phyloP scores from a whole-genome alignment of 2,797 vertebrate species.

The Lycodopsis pacificus region DNA sequence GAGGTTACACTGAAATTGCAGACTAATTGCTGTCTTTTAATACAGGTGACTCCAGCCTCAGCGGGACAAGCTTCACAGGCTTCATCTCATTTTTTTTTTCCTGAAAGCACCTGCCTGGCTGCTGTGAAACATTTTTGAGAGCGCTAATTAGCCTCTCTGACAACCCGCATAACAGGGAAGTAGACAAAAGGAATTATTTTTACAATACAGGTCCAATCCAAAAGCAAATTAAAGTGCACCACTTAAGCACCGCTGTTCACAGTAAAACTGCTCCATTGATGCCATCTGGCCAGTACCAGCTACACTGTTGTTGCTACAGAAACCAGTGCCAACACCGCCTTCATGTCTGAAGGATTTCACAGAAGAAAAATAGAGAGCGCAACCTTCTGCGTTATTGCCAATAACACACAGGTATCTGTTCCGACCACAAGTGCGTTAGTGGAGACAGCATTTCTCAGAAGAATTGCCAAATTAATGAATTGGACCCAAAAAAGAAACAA shows the following conservation, averaged over 20 bases:
- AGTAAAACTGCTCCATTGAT: constrained; percentile 51
- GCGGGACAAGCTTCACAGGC: constrained; percentile 50
- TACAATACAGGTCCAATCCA: constrained; percentile 50
- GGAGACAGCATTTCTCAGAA: constrained; percentile 1
- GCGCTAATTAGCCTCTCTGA: constrained; percentile 70
- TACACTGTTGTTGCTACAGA: constrained; percentile 62
- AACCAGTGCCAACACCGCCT: constrained; percentile 40
- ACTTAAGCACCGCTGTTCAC: constrained; percentile 50
- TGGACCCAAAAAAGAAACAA: constrained; percentile 12
- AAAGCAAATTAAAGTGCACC: constrained; percentile 58
- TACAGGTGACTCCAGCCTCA: constrained; percentile 58
- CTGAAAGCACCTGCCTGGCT: constrained; percentile 63
- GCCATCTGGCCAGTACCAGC: constrained; percentile 47
- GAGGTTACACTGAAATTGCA: constrained; percentile 66
- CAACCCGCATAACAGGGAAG: constrained; percentile 56
- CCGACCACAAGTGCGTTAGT: constrained; percentile 1
- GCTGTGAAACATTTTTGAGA: constrained; percentile 68
- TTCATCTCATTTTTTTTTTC: constrained; percentile 42
- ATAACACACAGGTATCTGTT: constrained; percentile 30
- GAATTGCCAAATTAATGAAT: constrained; percentile 25
- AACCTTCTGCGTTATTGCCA: constrained; percentile 27
- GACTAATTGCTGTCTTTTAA: constrained; percentile 71
- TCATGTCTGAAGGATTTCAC: constrained; percentile 19
- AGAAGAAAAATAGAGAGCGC: constrained; percentile 11
- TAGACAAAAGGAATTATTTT: constrained; percentile 60